These are phyloP conservation scores for Magallana nippona DNA, from an alignment of 2,888 invertebrate species.

Conservation along the genomic window DNA sequence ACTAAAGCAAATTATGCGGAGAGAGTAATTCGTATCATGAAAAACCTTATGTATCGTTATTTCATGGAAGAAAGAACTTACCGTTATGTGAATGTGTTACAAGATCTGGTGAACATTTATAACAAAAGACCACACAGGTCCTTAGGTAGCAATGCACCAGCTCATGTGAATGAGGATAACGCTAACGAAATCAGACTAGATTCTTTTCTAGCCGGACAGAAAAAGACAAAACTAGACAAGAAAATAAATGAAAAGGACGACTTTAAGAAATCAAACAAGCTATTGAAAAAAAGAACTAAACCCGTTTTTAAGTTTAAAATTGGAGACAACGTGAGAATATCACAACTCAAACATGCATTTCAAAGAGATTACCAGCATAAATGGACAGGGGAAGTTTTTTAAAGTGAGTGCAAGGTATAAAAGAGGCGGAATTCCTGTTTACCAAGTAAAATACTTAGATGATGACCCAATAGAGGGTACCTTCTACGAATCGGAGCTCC, in stretches of 20 bases:
- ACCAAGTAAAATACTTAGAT: constrained; percentile 48
- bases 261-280: not conserved
- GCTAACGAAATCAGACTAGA: constrained; percentile 40
- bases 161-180: constrained; percentile 35
- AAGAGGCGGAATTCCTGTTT: constrained; percentile 48
- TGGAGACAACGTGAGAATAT: constrained; percentile 40
- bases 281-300: not conserved
- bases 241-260: not conserved
- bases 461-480: constrained; percentile 44
- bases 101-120: constrained; percentile 40
- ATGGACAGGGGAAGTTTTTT: constrained; percentile 53
- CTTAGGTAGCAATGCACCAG: constrained; percentile 21
- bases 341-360: constrained; percentile 48
- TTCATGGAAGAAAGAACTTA: constrained; percentile 34
- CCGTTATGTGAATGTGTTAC: constrained; percentile 37
- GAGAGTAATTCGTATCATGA: constrained; percentile 38
- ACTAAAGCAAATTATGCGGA: constrained; percentile 47
- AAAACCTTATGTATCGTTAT: constrained; percentile 40
- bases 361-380: constrained; percentile 53
- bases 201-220: not conserved
- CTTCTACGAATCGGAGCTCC: constrained; percentile 47
- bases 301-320: constrained; percentile 28
- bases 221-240: not conserved
- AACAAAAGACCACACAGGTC: constrained; percentile 46
- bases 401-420: constrained; percentile 44